Conservation (phyloP, 2,113 vertebrate genomes). For the Eubucco bourcierii region DNA sequence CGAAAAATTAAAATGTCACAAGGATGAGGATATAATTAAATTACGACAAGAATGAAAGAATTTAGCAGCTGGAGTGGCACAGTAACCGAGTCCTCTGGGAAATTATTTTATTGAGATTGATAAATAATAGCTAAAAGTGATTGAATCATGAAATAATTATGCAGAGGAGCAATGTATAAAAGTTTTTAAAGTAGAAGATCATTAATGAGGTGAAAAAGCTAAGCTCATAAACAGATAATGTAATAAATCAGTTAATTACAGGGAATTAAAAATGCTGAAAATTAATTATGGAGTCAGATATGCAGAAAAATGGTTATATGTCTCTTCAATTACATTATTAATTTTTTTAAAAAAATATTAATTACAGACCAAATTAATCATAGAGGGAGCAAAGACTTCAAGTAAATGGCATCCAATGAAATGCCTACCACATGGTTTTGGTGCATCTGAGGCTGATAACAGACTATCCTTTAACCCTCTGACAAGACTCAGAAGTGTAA, state of each 20-base stretch:
- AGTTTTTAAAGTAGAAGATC: neutral
- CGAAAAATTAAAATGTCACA: neutral
- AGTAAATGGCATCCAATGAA: neutral
- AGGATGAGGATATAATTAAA: neutral
- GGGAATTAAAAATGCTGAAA: neutral
- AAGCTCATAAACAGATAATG: neutral
- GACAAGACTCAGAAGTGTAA: neutral
- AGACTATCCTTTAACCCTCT: neutral
- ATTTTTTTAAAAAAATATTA: neutral
- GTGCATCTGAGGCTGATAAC: neutral
- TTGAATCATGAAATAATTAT: neutral
- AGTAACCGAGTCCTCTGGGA: neutral
- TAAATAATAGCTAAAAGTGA: neutral
- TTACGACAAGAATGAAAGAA: neutral
- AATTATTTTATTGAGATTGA: neutral
- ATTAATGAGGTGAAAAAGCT: neutral
- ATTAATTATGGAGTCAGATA: neutral
- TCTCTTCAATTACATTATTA: neutral
- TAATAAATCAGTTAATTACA: neutral
- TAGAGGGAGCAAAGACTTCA: neutral
- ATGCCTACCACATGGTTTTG: neutral
- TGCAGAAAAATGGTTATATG: neutral
- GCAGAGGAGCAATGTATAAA: neutral
- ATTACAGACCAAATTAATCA: neutral
- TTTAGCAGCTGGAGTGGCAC: neutral